Conservation (phyloP, 2,888 invertebrate genomes). For the Hymenopus coronatus region DNA sequence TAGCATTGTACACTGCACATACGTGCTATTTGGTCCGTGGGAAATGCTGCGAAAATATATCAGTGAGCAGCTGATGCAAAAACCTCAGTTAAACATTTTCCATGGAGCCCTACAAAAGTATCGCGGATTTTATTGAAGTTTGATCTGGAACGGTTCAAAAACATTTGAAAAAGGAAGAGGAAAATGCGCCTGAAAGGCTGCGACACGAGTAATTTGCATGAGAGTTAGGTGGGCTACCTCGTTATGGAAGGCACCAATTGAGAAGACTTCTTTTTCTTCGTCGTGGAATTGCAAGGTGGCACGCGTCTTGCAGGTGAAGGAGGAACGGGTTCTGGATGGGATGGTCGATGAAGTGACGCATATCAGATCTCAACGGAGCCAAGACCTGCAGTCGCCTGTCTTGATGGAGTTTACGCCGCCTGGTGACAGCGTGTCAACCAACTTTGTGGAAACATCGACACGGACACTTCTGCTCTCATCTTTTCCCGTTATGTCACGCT, state of each 20-base stretch:
- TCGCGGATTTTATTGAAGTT: no score
- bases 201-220: not conserved
- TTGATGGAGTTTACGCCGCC: not conserved
- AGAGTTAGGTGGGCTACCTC: not conserved
- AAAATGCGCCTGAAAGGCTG: no score
- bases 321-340: not conserved
- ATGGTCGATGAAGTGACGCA: not conserved
- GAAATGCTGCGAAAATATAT: no score
- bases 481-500: not conserved
- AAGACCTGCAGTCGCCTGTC: not conserved
- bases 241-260: not conserved
- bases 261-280: not conserved
- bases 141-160: no score
- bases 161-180: no score
- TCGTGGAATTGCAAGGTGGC: not conserved
- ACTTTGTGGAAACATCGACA: not conserved
- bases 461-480: not conserved
- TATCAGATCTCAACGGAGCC: not conserved
- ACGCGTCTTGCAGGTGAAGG: not conserved
- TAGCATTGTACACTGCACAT: no score
- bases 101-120: no score
- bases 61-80: no score
- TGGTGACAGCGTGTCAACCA: not conserved
- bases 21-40: no score
- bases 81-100: no score